phyloP scores from a whole-genome alignment of 1,140 invertebrate genomes.

The Psilanteris sp. region DNA sequence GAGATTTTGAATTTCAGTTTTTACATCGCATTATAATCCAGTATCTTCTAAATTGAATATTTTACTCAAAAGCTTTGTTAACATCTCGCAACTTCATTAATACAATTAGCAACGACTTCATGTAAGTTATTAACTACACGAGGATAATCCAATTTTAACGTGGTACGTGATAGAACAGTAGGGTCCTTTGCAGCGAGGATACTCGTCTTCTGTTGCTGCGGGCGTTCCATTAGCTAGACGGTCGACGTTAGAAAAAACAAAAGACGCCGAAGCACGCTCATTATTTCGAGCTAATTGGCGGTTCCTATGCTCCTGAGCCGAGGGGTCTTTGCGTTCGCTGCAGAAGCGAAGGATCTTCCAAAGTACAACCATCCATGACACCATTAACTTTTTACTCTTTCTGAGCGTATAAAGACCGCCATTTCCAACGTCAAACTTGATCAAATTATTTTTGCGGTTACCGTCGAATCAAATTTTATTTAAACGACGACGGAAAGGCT shows the following conservation, averaged over 20 bases:
- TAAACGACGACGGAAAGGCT: too few species aligned
- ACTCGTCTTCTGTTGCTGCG: slow-evolving; percentile 65
- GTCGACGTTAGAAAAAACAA: slow-evolving; percentile 77
- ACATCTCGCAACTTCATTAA: slow-evolving; percentile 55
- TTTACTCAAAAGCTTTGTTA: slow-evolving; percentile 46
- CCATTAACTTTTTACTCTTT: slow-evolving; percentile 53
- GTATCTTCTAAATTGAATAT: slow-evolving; percentile 19
- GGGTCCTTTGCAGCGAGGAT: slow-evolving; percentile 61
- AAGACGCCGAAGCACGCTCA: slow-evolving; percentile 79
- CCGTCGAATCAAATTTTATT: slow-evolving; percentile 2
- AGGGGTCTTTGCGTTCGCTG: slow-evolving; percentile 62
- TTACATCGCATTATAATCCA: too few species aligned
- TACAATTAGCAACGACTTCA: slow-evolving; percentile 56
- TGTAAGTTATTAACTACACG: slow-evolving; percentile 67
- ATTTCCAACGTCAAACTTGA: slow-evolving; percentile 22
- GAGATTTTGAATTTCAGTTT: too few species aligned
- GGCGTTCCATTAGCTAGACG: slow-evolving; percentile 73
- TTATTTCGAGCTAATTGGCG: slow-evolving; percentile 81
- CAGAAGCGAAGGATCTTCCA: slow-evolving; percentile 62
- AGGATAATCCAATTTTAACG: slow-evolving; percentile 63
- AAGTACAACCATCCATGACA: slow-evolving; percentile 59
- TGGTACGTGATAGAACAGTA: slow-evolving; percentile 61
- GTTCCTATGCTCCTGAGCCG: slow-evolving; percentile 74
- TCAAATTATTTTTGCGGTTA: slow-evolving; percentile 20
- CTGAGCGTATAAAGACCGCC: slow-evolving; percentile 21